Evolutionary conservation across 2,797 vertebrate species (phyloP), one percentile per base, ranked within the genome.

Genomic region (Hydrolagus colliei): DNA sequence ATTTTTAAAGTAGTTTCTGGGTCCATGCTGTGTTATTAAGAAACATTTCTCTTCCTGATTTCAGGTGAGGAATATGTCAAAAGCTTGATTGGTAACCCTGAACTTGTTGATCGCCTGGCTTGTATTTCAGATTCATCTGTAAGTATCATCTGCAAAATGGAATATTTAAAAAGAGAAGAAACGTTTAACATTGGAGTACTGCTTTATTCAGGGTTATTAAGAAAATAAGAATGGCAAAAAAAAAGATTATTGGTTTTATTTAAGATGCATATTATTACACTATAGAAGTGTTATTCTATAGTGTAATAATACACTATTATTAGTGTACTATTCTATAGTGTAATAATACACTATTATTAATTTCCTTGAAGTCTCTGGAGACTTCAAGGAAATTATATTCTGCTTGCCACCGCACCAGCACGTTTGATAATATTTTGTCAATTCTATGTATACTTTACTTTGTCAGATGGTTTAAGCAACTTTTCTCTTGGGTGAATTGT

Each of bases 31-130:
- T 71, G 41, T 52, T 65, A 84, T 0, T 52, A 35, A 5, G 41
- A 16, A 68, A 27, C 14, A 68, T 59, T 77, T 8, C 9, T 27
- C 14, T 10, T 68, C 27, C 68, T 68, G 16, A 35, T 86, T 87
- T 13, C 78, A 99, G 98, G 95, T 93, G 98, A 99, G 88, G 97
- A 99, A 82, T 99, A 99, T 87, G 89, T 99, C 88, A 98, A 96
- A 91, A 97, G 97, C 91, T 93, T 99, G 86, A 92, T 90, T 87
- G 96, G 93, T 13, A 97, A 97, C 87, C 97, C 98, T 22, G 97
- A 98, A 88, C 96, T 99, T 88, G 91, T 98, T 88, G 98, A 99
- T 91, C 95, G 94, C 74, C 95, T 99, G 89, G 97, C 98, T 75
- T 94, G 94, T 91, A 89, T 95, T 82, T 93, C 92, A 87, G 95